phyloP scores from a whole-genome alignment of 2,888 invertebrate genomes.

The Incurvaria masculella region DNA sequence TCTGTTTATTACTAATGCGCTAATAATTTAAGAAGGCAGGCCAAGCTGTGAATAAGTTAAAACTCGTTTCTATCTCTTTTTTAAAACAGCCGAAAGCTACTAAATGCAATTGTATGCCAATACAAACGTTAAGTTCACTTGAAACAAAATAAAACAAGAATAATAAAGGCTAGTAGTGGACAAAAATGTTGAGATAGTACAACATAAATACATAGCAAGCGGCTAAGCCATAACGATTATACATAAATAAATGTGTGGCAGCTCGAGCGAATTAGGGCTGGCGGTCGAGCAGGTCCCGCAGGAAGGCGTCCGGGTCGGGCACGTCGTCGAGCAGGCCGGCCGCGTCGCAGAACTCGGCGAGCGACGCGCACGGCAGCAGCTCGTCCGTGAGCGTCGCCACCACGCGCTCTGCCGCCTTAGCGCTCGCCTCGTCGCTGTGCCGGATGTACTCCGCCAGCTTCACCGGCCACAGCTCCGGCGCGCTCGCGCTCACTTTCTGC shows the following conservation, averaged over 20 bases:
- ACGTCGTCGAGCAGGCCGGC: conserved; percentile 73
- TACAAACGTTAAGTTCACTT: too few species aligned
- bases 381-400: conserved; percentile 83
- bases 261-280: conserved; percentile 25
- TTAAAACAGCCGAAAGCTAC: too few species aligned
- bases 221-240: too few species aligned
- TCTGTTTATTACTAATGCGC: too few species aligned
- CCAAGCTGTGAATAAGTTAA: too few species aligned
- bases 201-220: too few species aligned
- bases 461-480: conserved; percentile 85
- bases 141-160: too few species aligned
- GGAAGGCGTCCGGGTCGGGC: conserved; percentile 57
- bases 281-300: conserved; percentile 31
- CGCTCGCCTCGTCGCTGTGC: conserved; percentile 86
- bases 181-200: too few species aligned
- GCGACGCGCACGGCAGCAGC: conserved; percentile 83
- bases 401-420: conserved; percentile 84
- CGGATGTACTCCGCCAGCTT: conserved; percentile 90
- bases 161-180: too few species aligned
- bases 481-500: conserved; percentile 65
- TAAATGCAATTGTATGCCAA: too few species aligned
- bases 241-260: not conserved
- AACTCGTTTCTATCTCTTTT: too few species aligned
- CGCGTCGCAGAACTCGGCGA: conserved; percentile 92
- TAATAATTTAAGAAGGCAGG: too few species aligned